Evolutionary conservation across 53 echinoderm and acorn worm species (phyloP).

Genomic region (Arbacia lixula): DNA sequence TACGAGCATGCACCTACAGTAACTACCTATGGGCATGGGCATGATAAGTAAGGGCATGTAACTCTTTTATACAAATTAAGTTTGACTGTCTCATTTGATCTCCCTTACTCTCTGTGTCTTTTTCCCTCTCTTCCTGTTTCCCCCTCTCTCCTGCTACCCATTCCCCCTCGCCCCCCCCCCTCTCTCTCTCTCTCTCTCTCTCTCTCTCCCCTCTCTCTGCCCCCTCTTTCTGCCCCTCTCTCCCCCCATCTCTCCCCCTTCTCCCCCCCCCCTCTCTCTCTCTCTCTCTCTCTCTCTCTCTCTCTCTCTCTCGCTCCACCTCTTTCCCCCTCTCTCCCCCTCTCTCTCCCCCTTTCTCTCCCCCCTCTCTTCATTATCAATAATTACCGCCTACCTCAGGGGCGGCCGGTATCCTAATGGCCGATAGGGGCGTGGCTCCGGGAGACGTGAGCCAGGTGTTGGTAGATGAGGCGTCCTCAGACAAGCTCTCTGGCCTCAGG

Average conservation of each 20-base stretch:
- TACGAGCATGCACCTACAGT: too few relatives aligned
- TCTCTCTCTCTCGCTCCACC: background rate
- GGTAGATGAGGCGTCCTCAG: background rate
- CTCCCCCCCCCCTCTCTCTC: background rate
- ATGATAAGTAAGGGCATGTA: too few relatives aligned
- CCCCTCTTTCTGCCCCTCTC: too few relatives aligned
- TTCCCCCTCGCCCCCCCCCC: background rate
- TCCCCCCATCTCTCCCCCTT: background rate
- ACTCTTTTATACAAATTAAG: too few relatives aligned
- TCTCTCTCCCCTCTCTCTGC: too few relatives aligned
- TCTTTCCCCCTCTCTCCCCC: background rate
- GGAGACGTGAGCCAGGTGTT: background rate
- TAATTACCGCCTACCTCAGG: background rate
- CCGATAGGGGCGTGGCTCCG: background rate
- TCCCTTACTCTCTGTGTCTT: too few relatives aligned
- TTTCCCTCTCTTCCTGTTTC: too few relatives aligned
- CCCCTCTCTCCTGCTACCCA: background rate
- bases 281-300: background rate
- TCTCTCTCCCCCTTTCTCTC: background rate
- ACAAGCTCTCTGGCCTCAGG: constrained; percentile 1
- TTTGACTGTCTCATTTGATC: too few relatives aligned
- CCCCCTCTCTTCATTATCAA: background rate
- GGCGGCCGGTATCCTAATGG: constrained; percentile 27
- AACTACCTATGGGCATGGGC: too few relatives aligned
- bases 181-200: background rate